phyloP scores from a whole-genome alignment of 64 coral and sea anemone species.

The Catalaphyllia jardinei region DNA sequence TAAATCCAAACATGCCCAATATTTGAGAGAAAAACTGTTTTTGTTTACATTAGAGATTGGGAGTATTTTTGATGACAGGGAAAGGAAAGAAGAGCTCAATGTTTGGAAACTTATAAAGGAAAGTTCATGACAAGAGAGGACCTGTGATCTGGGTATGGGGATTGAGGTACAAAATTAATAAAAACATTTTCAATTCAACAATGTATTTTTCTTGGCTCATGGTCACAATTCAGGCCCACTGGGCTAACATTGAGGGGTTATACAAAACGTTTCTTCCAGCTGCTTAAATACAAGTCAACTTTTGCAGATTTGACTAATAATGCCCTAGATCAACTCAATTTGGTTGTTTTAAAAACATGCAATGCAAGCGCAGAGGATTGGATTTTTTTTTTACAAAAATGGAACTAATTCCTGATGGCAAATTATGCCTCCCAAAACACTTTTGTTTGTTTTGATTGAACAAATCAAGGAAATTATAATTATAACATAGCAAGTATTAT shows the following conservation, averaged over 20 bases:
- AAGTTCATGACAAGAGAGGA: no score
- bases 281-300: not conserved
- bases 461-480: no score
- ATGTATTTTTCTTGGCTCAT: not conserved
- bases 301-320: not conserved
- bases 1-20: no score
- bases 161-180: not conserved
- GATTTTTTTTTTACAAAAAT: not conserved
- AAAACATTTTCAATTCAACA: not conserved
- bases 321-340: not conserved
- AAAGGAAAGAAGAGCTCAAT: no score
- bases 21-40: no score
- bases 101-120: no score
- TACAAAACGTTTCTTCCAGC: not conserved
- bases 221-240: not conserved
- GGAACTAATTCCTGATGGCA: not conserved
- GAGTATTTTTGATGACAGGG: no score
- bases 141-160: no score
- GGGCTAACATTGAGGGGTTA: not conserved
- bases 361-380: not conserved
- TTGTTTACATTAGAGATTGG: no score
- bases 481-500: no score
- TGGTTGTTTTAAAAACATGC: not conserved
- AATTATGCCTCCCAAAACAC: not conserved
- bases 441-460: no score